phyloP scores from a whole-genome alignment of 2,888 invertebrate species.

The Stenodema calcarata region DNA sequence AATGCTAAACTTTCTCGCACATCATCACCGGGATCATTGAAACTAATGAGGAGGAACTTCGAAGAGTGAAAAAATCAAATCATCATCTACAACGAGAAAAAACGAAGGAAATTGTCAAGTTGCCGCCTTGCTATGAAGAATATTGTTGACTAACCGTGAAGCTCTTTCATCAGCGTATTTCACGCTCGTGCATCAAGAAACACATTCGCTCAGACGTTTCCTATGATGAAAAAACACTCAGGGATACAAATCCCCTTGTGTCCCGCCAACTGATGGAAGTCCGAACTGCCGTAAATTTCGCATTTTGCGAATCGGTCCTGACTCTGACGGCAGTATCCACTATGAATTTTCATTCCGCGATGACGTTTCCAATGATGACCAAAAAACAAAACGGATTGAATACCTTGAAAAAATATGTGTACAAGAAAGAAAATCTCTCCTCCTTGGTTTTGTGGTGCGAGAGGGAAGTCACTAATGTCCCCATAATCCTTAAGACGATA shows the following conservation, averaged over 20 bases:
- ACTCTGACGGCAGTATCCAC: too few relatives aligned
- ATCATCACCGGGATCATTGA: too few relatives aligned
- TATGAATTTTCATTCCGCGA: too few relatives aligned
- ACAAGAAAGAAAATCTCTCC: too few relatives aligned
- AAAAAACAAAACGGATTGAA: too few relatives aligned
- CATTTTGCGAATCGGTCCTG: too few relatives aligned
- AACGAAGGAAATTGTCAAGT: neutral
- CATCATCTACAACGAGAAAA: neutral
- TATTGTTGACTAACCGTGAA: neutral
- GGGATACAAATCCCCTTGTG: neutral
- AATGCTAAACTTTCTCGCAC: too few relatives aligned
- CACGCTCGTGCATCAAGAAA: neutral
- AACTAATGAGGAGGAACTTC: neutral
- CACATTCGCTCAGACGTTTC: neutral
- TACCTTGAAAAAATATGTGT: too few relatives aligned
- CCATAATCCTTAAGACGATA: too few relatives aligned
- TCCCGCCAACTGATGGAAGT: neutral
- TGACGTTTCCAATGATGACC: too few relatives aligned
- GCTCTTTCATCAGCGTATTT: neutral
- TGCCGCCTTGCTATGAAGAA: neutral
- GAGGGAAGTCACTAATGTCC: too few relatives aligned
- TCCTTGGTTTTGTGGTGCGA: too few relatives aligned
- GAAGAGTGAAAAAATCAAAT: neutral
- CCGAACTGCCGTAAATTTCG: neutral
- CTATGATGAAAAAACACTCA: neutral